Percentiles rank a stretch among this genome's conserved stretches.
Evolutionary conservation across 2,888 invertebrate genomes (phyloP).

Genomic region (Perizoma affinitatum): DNA sequence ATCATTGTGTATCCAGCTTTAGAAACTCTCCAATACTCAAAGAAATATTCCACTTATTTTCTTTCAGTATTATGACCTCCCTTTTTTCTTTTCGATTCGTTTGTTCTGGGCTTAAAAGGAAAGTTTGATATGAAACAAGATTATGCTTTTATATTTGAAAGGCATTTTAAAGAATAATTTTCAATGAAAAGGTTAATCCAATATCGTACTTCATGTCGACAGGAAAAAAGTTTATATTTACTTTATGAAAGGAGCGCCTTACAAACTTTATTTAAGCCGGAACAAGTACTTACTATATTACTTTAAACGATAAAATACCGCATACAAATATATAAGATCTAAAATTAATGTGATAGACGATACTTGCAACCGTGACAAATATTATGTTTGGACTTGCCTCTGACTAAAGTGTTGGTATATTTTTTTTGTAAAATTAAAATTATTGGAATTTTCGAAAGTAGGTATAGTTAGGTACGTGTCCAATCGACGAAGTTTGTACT

Average conservation of each 20-base stretch:
- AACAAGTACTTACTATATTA: background rate
- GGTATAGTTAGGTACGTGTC: no score
- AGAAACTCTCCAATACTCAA: constrained; percentile 12
- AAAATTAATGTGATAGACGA: no score
- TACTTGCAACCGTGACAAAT: no score
- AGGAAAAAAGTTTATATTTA: constrained; percentile 8
- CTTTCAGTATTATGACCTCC: constrained; percentile 1
- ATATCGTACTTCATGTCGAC: constrained; percentile 4
- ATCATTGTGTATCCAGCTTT: no score
- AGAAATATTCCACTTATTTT: constrained; percentile 8
- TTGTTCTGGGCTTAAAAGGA: constrained; percentile 5
- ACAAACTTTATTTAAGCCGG: constrained; percentile 2
- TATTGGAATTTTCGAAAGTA: no score
- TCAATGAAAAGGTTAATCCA: constrained; percentile 18
- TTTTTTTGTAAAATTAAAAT: no score
- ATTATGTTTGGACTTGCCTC: no score
- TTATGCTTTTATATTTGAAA: constrained; percentile 11
- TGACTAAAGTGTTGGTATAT: no score
- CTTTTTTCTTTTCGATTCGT: constrained; percentile 12
- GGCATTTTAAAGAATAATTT: constrained; percentile 15
- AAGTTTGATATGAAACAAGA: constrained; percentile 10
- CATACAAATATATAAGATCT: background rate
- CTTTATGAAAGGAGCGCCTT: constrained; percentile 5
- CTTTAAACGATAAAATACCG: background rate
- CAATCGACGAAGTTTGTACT: no score